A percentile compares a stretch with the other conserved stretches of the same genome.
Evolutionary conservation across 2,113 vertebrate species (phyloP).

Genomic region (Odocoileus hemionus): DNA sequence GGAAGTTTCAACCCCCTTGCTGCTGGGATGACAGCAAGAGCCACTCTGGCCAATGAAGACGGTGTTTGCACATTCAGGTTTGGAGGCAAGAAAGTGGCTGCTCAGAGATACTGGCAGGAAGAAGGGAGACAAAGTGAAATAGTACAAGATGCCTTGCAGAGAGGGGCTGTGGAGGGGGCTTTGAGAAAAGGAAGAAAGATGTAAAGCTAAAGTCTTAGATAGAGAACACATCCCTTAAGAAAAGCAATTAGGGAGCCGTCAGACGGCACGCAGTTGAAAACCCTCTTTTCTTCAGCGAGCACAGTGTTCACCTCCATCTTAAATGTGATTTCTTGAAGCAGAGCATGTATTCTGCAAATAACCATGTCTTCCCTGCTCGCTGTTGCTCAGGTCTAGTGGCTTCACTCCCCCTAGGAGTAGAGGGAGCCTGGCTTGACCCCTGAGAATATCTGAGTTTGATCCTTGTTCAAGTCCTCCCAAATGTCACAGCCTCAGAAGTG

Average conservation of each 20-base stretch:
- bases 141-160: background rate
- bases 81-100: background rate
- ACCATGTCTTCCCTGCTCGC: background rate
- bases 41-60: background rate
- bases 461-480: background rate
- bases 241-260: background rate
- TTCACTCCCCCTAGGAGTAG: background rate
- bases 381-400: background rate
- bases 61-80: background rate
- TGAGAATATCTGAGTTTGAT: background rate
- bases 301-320: fast-evolving
- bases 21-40: background rate
- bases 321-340: background rate
- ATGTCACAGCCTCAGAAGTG: background rate
- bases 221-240: background rate
- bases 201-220: background rate
- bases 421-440: background rate
- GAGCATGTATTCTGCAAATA: no score
- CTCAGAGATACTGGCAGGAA: background rate
- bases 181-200: background rate
- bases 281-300: background rate
- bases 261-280: background rate
- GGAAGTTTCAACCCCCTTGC: background rate
- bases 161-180: background rate
- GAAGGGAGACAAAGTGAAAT: background rate